phyloP scores from a whole-genome alignment of 2,888 invertebrate species.

The Epiblema foenella region DNA sequence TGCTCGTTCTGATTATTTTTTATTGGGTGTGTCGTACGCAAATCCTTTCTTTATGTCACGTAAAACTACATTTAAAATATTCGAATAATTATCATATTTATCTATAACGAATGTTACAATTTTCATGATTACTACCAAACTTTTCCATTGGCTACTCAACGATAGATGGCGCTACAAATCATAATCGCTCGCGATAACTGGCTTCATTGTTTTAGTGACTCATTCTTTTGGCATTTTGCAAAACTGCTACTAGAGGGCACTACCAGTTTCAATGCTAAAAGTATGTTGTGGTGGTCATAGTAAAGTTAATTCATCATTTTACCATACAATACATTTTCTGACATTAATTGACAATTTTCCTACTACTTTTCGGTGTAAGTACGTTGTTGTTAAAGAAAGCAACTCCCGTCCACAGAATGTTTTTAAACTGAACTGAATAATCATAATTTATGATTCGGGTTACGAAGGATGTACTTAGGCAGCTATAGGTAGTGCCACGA shows the following conservation, averaged over 20 bases:
- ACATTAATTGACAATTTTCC: too few relatives aligned
- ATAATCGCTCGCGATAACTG: constrained; percentile 1
- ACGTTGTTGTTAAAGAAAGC: too few relatives aligned
- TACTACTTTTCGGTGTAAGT: too few relatives aligned
- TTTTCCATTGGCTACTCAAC: constrained; percentile 48
- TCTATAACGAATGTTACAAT: too few relatives aligned
- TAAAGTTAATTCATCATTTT: too few relatives aligned
- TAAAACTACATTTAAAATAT: too few relatives aligned
- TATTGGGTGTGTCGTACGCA: neutral
- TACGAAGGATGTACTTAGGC: too few relatives aligned
- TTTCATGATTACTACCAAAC: neutral
- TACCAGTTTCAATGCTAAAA: neutral
- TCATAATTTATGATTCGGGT: too few relatives aligned
- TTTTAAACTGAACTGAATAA: too few relatives aligned
- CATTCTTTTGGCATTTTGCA: constrained; percentile 11
- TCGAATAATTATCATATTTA: neutral
- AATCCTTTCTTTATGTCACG: neutral
- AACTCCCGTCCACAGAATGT: too few relatives aligned
- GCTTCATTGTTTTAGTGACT: constrained; percentile 24
- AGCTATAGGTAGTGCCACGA: too few relatives aligned
- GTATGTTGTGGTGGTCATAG: neutral
- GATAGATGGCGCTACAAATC: constrained; percentile 58
- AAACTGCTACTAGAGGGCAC: constrained; percentile 30
- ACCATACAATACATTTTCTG: too few relatives aligned
- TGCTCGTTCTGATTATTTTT: neutral